phyloP scores from a whole-genome alignment of 2,888 invertebrate genomes.

The Thyatira batis region DNA sequence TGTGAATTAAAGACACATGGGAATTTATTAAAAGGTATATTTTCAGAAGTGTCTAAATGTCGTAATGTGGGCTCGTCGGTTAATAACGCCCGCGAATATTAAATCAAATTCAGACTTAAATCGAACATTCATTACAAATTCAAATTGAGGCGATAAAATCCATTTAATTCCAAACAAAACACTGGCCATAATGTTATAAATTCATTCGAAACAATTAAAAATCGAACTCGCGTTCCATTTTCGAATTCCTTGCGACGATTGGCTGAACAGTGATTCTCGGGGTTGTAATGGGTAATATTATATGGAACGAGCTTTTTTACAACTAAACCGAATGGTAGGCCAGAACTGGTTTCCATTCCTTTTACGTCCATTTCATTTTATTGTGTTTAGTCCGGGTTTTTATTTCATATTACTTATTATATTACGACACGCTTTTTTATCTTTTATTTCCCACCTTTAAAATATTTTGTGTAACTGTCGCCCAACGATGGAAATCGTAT shows the following conservation, averaged over 20 bases:
- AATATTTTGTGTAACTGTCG: constrained; percentile 16
- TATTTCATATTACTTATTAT: constrained; percentile 71
- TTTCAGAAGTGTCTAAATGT: too few relatives aligned
- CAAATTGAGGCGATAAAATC: constrained; percentile 49
- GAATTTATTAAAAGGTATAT: too few relatives aligned
- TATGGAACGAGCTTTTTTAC: constrained; percentile 79
- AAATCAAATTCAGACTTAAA: constrained; percentile 18
- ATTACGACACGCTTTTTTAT: constrained; percentile 63
- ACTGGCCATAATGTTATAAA: constrained; percentile 50
- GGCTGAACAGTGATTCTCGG: constrained; percentile 73
- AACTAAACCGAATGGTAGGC: constrained; percentile 72
- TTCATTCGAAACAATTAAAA: constrained; percentile 74
- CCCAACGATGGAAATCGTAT: constrained; percentile 20
- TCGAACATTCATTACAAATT: constrained; percentile 28
- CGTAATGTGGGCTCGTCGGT: too few relatives aligned
- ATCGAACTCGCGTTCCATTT: constrained; percentile 73
- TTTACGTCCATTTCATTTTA: constrained; percentile 71
- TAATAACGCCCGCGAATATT: constrained; percentile 7
- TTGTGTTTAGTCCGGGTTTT: constrained; percentile 67
- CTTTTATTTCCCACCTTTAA: constrained; percentile 39
- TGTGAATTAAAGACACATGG: too few relatives aligned
- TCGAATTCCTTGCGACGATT: constrained; percentile 67
- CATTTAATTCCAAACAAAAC: constrained; percentile 53
- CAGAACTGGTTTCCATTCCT: constrained; percentile 73
- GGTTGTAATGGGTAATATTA: constrained; percentile 80